Evolutionary conservation across 2,888 invertebrate species (phyloP).

Genomic region (Hedya salicella): DNA sequence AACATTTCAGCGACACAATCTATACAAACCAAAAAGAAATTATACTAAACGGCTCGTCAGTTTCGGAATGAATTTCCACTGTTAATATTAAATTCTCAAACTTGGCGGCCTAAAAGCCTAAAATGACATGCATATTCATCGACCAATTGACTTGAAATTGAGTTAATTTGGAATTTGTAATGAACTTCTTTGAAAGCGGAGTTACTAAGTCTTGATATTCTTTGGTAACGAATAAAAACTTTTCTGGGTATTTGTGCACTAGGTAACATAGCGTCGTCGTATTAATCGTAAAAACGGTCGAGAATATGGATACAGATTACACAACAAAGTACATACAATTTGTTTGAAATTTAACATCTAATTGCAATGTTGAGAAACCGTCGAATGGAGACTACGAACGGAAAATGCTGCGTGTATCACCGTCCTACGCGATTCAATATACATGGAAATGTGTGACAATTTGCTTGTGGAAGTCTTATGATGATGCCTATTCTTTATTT

Average conservation of each 20-base stretch:
- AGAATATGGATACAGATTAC: too few species aligned
- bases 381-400: too few species aligned
- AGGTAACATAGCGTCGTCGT: too few species aligned
- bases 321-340: too few species aligned
- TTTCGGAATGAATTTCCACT: slow-evolving; percentile 14
- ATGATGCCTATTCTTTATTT: too few species aligned
- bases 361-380: too few species aligned
- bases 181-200: slow-evolving; percentile 20
- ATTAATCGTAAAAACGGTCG: too few species aligned
- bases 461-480: too few species aligned
- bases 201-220: not conserved
- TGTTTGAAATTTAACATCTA: too few species aligned
- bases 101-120: not conserved
- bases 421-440: too few species aligned
- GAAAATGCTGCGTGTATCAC: too few species aligned
- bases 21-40: not conserved
- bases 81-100: slow-evolving; percentile 13
- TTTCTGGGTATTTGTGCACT: not conserved
- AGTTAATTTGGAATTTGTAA: slow-evolving; percentile 30
- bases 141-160: slow-evolving; percentile 25
- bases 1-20: not conserved
- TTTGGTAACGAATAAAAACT: not conserved
- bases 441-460: too few species aligned
- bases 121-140: slow-evolving; percentile 29
- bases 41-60: slow-evolving; percentile 4